Evolutionary conservation across 2,113 vertebrate species (phyloP).

Genomic region (Oreocharis arfaki): DNA sequence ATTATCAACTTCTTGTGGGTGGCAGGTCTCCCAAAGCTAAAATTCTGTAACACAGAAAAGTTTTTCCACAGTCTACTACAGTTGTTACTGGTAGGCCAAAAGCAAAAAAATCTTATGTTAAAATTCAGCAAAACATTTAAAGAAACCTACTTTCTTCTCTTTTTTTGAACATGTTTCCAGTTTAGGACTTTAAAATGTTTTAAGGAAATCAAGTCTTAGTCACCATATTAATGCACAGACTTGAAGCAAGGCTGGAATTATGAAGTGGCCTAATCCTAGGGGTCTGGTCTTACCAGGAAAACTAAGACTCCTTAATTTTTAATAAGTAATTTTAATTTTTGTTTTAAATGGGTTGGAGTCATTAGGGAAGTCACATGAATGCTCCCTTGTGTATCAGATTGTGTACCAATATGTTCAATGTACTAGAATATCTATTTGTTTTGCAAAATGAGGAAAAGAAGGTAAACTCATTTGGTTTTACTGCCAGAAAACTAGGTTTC

Average conservation of each 20-base stretch:
- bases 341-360: not conserved
- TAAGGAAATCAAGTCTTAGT: not conserved
- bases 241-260: not conserved
- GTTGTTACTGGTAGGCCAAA: not conserved
- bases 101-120: not conserved
- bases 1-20: not conserved
- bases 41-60: not conserved
- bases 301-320: not conserved
- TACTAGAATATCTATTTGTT: not conserved
- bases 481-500: not conserved
- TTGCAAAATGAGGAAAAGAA: not conserved
- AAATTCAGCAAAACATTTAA: not conserved
- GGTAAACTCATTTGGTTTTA: not conserved
- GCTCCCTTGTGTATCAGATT: not conserved
- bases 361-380: not conserved
- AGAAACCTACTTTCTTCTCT: not conserved
- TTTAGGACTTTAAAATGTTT: not conserved
- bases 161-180: not conserved
- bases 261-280: not conserved
- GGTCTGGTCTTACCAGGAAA: not conserved
- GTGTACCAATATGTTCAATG: not conserved
- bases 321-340: not conserved
- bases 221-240: not conserved
- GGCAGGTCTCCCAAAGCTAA: not conserved
- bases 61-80: not conserved